Evolutionary conservation across 2,113 vertebrate species (phyloP).

Genomic region (Sus scrofa): T2T-Sscrofa CM000820.6:77569501-77570000

Average conservation of each 20-base stretch:
- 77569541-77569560: constrained; percentile 40
- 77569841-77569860: not conserved
- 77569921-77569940: not conserved
- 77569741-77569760: not conserved
- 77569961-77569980: not conserved
- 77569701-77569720: constrained; percentile 13
- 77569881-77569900: not conserved
- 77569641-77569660: not conserved
- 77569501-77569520: not conserved
- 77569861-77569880: not conserved
- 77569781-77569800: not conserved
- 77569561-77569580: not conserved
- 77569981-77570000: not conserved
- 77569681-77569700: constrained; percentile 10
- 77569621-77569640: constrained; percentile 23
- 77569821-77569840: not conserved
- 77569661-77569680: not conserved
- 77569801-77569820: not conserved
- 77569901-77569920: not conserved
- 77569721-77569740: not conserved
- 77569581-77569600: not conserved
- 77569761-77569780: not conserved
- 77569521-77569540: constrained; percentile 29
- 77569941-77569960: not conserved
- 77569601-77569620: constrained; percentile 26